phyloP scores from a whole-genome alignment of 2,888 invertebrate genomes.

The Lasioglossum morio region DNA sequence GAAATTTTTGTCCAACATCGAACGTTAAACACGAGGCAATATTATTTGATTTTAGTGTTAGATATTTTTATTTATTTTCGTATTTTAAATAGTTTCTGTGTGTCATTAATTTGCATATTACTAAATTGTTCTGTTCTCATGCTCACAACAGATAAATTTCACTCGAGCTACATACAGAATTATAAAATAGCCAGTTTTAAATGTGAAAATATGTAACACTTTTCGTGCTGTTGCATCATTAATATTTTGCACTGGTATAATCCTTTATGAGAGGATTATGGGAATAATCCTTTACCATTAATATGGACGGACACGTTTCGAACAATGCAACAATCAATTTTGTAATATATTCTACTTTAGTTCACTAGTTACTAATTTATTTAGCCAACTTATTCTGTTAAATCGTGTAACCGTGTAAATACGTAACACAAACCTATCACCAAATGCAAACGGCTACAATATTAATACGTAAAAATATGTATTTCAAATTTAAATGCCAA shows the following conservation, averaged over 20 bases:
- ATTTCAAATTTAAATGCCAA: too few relatives aligned
- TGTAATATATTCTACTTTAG: neutral
- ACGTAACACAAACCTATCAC: neutral
- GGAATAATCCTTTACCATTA: neutral
- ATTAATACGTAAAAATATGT: too few relatives aligned
- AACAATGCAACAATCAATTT: neutral
- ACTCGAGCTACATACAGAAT: neutral
- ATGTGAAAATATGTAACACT: neutral
- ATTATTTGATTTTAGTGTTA: neutral
- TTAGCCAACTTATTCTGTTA: neutral
- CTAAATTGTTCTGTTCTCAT: neutral
- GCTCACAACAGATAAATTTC: neutral
- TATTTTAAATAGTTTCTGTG: too few relatives aligned
- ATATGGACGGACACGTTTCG: neutral
- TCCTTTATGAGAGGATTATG: neutral
- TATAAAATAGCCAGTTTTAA: neutral
- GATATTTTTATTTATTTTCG: neutral
- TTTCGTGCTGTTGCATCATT: neutral
- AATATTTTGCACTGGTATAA: neutral
- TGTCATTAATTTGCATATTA: neutral
- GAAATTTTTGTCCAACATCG: too few relatives aligned
- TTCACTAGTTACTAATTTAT: neutral
- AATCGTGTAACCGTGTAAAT: neutral
- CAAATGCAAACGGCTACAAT: too few relatives aligned
- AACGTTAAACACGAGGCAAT: too few relatives aligned